Evolutionary conservation across 2,113 vertebrate species (phyloP).

Genomic region (Tamias sibiricus): DNA sequence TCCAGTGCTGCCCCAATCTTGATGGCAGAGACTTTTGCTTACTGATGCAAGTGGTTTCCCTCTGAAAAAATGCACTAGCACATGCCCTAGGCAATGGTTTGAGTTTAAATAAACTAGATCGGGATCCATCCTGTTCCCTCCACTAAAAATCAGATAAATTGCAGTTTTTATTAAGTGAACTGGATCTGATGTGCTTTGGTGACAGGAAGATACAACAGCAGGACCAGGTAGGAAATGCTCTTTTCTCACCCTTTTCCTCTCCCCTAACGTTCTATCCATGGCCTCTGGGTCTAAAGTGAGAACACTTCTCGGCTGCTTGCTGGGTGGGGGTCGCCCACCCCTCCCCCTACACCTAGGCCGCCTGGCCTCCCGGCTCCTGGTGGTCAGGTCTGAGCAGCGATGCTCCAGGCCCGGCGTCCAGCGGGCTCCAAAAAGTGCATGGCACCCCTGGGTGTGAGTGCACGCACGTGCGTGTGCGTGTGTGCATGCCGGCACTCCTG

Average conservation of each 20-base stretch:
- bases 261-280: background rate
- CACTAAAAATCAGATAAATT: background rate
- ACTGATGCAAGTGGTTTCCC: background rate
- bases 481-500: accelerated
- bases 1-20: too few relatives aligned
- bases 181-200: background rate
- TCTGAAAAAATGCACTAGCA: background rate
- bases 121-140: background rate
- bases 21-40: background rate
- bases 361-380: background rate
- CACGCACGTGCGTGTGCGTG: too few relatives aligned
- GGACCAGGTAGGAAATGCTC: background rate
- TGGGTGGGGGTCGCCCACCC: background rate
- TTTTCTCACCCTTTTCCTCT: background rate
- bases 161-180: background rate
- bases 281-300: background rate
- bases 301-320: background rate
- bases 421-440: background rate
- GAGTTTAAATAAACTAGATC: background rate
- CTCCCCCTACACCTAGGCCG: accelerated
- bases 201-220: background rate
- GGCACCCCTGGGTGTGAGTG: background rate
- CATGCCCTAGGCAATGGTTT: background rate
- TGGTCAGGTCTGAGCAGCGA: accelerated
- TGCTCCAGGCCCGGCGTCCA: accelerated